These are phyloP conservation scores for Trichomycterus rosablanca DNA, from an alignment of 2,113 vertebrate genomes.

Conservation along the genomic window DNA sequence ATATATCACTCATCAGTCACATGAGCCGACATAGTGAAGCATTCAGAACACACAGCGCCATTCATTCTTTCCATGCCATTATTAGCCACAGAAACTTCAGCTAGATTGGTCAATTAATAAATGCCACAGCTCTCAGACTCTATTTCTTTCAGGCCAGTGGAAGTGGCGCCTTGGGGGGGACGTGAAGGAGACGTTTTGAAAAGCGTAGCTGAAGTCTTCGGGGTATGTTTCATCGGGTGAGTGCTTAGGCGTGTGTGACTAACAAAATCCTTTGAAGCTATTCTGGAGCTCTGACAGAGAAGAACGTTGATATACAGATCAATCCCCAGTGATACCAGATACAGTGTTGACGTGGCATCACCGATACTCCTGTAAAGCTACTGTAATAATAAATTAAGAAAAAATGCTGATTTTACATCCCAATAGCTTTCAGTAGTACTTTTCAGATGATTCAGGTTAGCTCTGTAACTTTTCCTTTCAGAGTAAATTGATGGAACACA, in stretches of 20 bases:
- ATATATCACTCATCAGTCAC: too few relatives aligned
- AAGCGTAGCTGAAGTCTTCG: conserved; percentile 37
- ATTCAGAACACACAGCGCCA: too few relatives aligned
- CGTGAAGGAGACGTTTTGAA: conserved; percentile 49
- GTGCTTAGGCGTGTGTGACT: not conserved
- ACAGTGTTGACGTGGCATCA: not conserved
- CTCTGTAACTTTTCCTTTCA: too few relatives aligned
- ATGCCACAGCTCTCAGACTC: conserved; percentile 60
- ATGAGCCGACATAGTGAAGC: too few relatives aligned
- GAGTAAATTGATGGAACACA: not conserved
- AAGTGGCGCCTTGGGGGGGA: conserved; percentile 36
- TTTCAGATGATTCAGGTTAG: too few relatives aligned
- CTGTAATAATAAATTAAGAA: not conserved
- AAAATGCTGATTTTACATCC: not conserved
- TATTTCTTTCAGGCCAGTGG: conserved; percentile 47
- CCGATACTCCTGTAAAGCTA: not conserved
- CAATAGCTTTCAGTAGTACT: not conserved
- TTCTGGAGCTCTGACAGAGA: conserved; percentile 9
- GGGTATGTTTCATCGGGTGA: conserved; percentile 16
- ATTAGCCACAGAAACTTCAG: conserved; percentile 41
- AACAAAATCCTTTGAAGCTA: not conserved
- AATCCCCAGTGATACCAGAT: not conserved
- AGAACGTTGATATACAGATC: not conserved
- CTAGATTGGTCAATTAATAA: conserved; percentile 46
- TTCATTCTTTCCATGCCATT: conserved; percentile 26